Evolutionary conservation across 2,888 invertebrate species (phyloP), one percentile per base, ranked within the genome.

Genomic region (Xestoiulus laeticollis): DNA sequence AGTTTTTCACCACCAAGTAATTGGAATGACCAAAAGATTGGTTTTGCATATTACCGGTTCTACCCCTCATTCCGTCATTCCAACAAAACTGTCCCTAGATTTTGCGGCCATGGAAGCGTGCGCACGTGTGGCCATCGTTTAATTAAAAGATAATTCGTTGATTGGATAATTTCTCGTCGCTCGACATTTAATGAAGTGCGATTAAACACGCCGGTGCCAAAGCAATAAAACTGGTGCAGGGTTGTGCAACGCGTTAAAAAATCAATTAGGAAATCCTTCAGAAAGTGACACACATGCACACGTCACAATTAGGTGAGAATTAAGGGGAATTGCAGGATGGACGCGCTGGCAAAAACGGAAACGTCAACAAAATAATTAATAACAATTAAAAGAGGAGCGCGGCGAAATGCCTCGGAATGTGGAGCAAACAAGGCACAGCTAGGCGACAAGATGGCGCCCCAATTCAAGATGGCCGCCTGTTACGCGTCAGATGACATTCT

Each of bases 91-190:
- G 26, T 26, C 12, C 68, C 5, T 26, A n/a, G 26, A 68, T 68
- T 68, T 68, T 26, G 68, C 68, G n/a, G 68, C 8, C 68, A 48
- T 19, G 48, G 5, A 59, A 59, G 59, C 59, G 10, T 3, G 5
- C 26, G 26, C 68, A 68, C 68, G 68, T 68, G 68, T 26, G 68
- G 68, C 68, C 68, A 68, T 68, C 68, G 68, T 68, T 68, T 68
- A 68, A 68, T 68, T 68, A 68, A 68, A 68, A 26, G 26, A 68
- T 68, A 68, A 68, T 26, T 68, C 68, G 26, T 68, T 26, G 68
- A 68, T 68, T 68, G 68, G 68, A 68, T 68, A 68, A 68, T 68
- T 68, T 68, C 68, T 68, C 68, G 68, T 68, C 68, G 68, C 68
- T 68, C 68, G 68, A 68, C 68, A 68, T 68, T n/a, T 68, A 68